These are phyloP conservation scores for Dromas ardeola DNA, from an alignment of 2,113 vertebrate species.

Conservation along the genomic window DNA sequence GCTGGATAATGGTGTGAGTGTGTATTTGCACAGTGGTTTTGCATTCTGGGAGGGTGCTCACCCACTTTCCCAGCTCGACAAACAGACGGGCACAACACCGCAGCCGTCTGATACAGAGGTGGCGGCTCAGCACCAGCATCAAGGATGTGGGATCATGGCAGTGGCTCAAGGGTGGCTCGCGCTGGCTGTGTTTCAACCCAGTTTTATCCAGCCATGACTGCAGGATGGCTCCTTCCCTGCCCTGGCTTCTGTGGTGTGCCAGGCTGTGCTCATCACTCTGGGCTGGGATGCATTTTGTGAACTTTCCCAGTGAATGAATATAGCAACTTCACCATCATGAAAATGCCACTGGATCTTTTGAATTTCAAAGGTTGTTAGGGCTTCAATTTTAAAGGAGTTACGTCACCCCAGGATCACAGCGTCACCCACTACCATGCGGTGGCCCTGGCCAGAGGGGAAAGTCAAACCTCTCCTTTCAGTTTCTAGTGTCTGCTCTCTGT, in stretches of 20 bases:
- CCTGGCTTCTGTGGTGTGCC: neutral
- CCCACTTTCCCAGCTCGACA: neutral
- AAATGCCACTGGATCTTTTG: neutral
- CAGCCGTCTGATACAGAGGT: neutral
- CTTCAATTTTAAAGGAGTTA: neutral
- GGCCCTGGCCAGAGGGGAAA: neutral
- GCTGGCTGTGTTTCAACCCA: neutral
- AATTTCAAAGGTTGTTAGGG: neutral
- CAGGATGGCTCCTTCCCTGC: neutral
- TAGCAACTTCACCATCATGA: neutral
- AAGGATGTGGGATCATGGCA: neutral
- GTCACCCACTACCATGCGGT: too few species aligned
- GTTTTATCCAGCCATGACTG: neutral
- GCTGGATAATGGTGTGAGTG: neutral
- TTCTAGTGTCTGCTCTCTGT: neutral
- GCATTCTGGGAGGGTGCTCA: neutral
- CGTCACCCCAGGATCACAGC: neutral
- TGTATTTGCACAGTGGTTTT: neutral
- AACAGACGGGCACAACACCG: neutral
- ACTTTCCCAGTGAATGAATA: neutral
- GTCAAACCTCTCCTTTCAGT: neutral
- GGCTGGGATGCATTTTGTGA: neutral
- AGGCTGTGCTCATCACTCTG: neutral
- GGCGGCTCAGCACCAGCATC: fast-evolving
- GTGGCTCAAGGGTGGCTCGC: neutral